These are phyloP conservation scores for Penaeus indicus DNA, from an alignment of 1,140 invertebrate species.

Conservation along the genomic window DNA sequence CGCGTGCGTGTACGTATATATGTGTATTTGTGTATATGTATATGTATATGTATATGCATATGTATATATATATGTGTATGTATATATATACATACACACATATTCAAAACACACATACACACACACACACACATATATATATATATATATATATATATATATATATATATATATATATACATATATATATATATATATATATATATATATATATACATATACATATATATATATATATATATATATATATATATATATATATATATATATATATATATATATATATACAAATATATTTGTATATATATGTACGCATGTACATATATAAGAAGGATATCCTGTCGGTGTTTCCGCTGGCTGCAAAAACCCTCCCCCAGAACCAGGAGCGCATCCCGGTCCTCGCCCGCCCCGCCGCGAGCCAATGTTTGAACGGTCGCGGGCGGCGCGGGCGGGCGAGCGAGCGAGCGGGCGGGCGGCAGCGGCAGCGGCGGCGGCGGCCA, in stretches of 20 bases:
- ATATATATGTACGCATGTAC: neutral
- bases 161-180: neutral
- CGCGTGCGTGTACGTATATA: neutral
- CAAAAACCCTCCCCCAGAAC: too few species aligned
- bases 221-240: neutral
- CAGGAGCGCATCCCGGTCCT: too few species aligned
- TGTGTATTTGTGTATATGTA: neutral
- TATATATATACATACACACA: neutral
- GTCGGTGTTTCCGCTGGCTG: too few species aligned
- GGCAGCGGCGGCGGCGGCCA: too few species aligned
- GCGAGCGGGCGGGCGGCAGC: too few species aligned
- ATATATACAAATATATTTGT: neutral
- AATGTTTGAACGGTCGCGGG: too few species aligned
- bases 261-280: neutral
- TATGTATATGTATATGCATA: slow-evolving; percentile 3
- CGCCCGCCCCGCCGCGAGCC: too few species aligned
- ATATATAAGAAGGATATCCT: neutral
- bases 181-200: slow-evolving; percentile 9
- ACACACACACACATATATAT: neutral
- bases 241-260: neutral
- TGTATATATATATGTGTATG: slow-evolving; percentile 13
- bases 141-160: neutral
- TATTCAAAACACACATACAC: neutral
- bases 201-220: neutral
- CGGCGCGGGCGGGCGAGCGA: too few species aligned